Conservation (phyloP, 2,888 invertebrate genomes). For the Drepanosiphum platanoidis region DNA sequence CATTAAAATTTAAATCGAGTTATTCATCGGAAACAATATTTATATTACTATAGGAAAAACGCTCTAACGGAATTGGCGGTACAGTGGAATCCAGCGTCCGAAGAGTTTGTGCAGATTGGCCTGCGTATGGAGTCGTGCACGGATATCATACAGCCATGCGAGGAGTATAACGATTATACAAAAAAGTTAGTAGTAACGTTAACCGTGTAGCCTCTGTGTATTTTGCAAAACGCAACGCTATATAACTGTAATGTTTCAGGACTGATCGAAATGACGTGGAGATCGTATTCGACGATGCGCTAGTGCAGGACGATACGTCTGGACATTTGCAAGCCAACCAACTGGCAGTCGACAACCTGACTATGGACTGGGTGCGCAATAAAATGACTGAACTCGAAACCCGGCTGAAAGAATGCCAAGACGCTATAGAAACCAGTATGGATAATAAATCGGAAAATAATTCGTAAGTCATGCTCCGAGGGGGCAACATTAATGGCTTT, state of each 20-base stretch:
- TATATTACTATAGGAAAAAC: slow-evolving; percentile 73
- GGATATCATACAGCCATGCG: slow-evolving; percentile 81
- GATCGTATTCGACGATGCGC: slow-evolving; percentile 87
- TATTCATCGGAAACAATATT: background rate
- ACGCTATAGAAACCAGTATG: slow-evolving; percentile 71
- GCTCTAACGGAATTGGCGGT: slow-evolving; percentile 83
- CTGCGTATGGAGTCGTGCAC: slow-evolving; percentile 80
- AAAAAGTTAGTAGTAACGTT: slow-evolving; percentile 76
- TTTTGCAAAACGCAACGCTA: background rate
- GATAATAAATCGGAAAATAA: slow-evolving; percentile 67
- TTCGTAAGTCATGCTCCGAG: slow-evolving; percentile 33
- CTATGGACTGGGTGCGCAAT: slow-evolving; percentile 87
- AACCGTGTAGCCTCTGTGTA: background rate
- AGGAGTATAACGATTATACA: slow-evolving; percentile 89
- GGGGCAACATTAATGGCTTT: background rate
- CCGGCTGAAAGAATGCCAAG: slow-evolving; percentile 80
- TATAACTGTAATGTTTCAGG: slow-evolving; percentile 73
- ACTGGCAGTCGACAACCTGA: slow-evolving; percentile 90
- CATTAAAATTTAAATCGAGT: too few relatives aligned
- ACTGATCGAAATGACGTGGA: slow-evolving; percentile 73
- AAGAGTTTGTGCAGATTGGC: slow-evolving; percentile 83
- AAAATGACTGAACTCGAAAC: slow-evolving; percentile 81
- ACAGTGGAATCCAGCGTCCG: slow-evolving; percentile 81
- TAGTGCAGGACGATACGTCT: slow-evolving; percentile 84
- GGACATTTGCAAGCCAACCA: slow-evolving; percentile 88